These are phyloP conservation scores for Halichoerus grypus DNA, from an alignment of 2,113 vertebrate species.

Conservation along the genomic window DNA sequence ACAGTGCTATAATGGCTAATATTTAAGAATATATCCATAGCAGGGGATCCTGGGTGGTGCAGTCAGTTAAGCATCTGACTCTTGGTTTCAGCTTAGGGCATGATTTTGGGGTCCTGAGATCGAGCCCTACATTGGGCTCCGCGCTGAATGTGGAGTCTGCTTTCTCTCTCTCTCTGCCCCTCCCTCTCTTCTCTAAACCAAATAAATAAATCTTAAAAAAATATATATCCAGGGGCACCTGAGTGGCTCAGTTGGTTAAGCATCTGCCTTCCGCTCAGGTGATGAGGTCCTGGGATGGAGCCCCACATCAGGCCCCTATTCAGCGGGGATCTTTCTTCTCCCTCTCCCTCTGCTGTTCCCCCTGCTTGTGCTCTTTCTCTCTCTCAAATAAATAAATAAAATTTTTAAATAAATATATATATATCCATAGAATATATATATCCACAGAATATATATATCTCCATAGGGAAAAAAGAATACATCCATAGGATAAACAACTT, in stretches of 20 bases:
- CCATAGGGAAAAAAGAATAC: background rate
- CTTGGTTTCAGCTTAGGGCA: background rate
- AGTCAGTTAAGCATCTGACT: background rate
- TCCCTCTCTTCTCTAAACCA: background rate
- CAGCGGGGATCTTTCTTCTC: too few relatives aligned
- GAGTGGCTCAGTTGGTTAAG: background rate
- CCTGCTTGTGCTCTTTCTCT: too few relatives aligned
- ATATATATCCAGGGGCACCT: background rate
- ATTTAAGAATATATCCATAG: conserved; percentile 24
- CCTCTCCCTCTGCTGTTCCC: too few relatives aligned
- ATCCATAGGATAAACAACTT: background rate
- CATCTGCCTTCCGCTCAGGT: background rate
- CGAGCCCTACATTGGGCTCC: background rate
- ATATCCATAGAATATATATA: too few relatives aligned
- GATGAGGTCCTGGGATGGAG: background rate
- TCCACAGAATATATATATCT: too few relatives aligned
- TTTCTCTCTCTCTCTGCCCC: background rate
- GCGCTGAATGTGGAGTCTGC: background rate
- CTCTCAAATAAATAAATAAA: too few relatives aligned
- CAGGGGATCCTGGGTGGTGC: background rate
- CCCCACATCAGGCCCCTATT: background rate
- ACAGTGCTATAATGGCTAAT: background rate
- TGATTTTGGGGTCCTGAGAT: background rate
- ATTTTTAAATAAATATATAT: too few relatives aligned
- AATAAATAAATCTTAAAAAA: background rate